Evolutionary conservation across 37 sponge, comb jelly and placozoan genomes (phyloP), one percentile per base, ranked within the genome.

Genomic region (Axinella damicornis): DNA sequence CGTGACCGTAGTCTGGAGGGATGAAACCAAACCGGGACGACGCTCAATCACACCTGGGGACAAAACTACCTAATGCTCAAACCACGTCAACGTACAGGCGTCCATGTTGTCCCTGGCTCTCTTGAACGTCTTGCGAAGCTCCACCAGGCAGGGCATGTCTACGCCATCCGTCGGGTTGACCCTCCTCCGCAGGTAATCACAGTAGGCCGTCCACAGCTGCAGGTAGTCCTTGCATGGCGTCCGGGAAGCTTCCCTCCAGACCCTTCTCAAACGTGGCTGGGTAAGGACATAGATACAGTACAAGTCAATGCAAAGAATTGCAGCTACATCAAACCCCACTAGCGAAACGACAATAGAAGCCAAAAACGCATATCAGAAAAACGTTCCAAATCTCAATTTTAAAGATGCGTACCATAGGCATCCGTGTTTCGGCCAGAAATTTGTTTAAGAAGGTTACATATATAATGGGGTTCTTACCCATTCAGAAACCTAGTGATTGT

Each of bases 131-230:
- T 57, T 73, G 58, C 71, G 58, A 13, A 91, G 62, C 35, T 83
- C 81, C 31, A 40, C 41, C 33, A 87, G 24, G 17, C 69, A 57
- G n/a, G 72, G 30, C 17, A 9, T 22, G 27, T 74, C 53, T 11
- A 21, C 9, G 38, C 34, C 2, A 58, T n/a, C 17, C 22, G 12
- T 46, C 18, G 33, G 24, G 39, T 31, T 17, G 14, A 76, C 67
- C 20, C 60, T 34, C 30, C 89, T 84, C 37, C 76, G 58, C 41
- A 82, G 33, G 72, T 82, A 89, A 69, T 80, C 94, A 66, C 76
- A 73, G 77, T 89, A 93, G 6, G 79, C 87, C 6, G 64, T 78
- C 94, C 94, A 93, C 79, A 93, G 18, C 78, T 62, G 21, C 38
- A 93, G 57, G 58, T 85, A 81, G 59, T 89, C 87, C 37, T 32